Percentiles rank a stretch among this genome's conserved stretches.
These are phyloP conservation scores for Nerophis lumbriciformis DNA, from an alignment of 2,113 vertebrate genomes.

Conservation along the genomic window DNA sequence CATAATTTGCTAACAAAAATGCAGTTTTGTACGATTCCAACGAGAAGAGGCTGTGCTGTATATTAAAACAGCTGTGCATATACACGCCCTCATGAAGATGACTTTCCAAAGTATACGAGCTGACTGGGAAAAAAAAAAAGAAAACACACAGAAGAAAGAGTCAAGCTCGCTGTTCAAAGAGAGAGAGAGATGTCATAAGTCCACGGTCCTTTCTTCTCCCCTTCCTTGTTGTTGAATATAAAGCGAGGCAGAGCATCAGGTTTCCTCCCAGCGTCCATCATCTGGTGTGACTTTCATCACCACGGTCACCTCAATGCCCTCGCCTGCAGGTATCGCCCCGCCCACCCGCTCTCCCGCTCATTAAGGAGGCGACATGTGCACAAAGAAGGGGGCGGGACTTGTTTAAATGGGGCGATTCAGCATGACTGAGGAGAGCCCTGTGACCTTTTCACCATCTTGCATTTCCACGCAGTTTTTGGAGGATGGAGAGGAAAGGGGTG, in stretches of 20 bases:
- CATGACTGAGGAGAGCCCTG: constrained; percentile 28
- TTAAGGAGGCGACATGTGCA: constrained; percentile 42
- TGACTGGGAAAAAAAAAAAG: neutral
- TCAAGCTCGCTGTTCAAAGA: neutral
- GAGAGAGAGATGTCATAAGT: constrained; percentile 1
- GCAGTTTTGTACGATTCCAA: too few relatives aligned
- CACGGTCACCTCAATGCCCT: constrained; percentile 20
- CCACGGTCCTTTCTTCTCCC: neutral
- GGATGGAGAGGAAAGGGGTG: constrained; percentile 20
- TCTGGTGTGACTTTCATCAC: constrained; percentile 39
- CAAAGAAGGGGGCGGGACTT: neutral
- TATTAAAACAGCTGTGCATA: too few relatives aligned
- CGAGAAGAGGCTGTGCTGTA: too few relatives aligned
- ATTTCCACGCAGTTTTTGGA: neutral
- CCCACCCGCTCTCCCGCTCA: constrained; percentile 17
- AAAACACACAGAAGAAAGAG: neutral
- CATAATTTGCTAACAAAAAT: too few relatives aligned
- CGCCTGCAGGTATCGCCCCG: constrained; percentile 4
- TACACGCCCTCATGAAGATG: neutral
- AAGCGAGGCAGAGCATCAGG: constrained; percentile 30
- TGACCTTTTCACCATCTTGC: constrained; percentile 50
- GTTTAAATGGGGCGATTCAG: constrained; percentile 19
- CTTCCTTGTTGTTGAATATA: constrained; percentile 10
- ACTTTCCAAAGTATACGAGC: neutral
- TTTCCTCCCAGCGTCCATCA: constrained; percentile 26